Conservation (phyloP, 1,140 invertebrate species). For the Zaprionus inermis region DNA sequence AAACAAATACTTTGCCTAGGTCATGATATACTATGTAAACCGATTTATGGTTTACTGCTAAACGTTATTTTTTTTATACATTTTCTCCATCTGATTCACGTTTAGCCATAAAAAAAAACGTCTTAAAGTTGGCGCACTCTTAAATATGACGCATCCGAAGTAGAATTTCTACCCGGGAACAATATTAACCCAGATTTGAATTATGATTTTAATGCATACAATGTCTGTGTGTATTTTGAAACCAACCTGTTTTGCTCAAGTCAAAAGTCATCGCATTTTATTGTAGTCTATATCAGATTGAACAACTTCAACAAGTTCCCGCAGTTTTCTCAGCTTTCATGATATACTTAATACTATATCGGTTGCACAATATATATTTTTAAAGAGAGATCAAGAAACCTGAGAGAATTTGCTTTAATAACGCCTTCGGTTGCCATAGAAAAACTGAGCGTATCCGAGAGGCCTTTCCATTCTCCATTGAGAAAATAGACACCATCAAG, state of each 20-base stretch:
- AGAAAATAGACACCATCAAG: constrained; percentile 1
- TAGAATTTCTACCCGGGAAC: constrained; percentile 1
- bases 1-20: not conserved
- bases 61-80: not conserved
- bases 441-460: not conserved
- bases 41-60: not conserved
- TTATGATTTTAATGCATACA: constrained; percentile 2
- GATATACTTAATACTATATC: not conserved
- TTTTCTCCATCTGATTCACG: constrained; percentile 8
- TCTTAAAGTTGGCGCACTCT: not conserved
- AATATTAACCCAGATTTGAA: not conserved
- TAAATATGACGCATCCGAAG: constrained; percentile 6
- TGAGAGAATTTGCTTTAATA: not conserved
- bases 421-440: not conserved
- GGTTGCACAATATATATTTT: not conserved
- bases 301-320: not conserved
- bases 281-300: not conserved
- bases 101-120: not conserved
- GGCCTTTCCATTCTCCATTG: constrained; percentile 2
- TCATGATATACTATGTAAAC: not conserved
- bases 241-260: not conserved
- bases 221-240: not conserved
- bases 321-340: not conserved
- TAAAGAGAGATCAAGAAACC: not conserved
- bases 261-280: not conserved